Evolutionary conservation across 2,113 vertebrate species (phyloP), one percentile per base, ranked within the genome.

Genomic region (Oncorhynchus keta): DNA sequence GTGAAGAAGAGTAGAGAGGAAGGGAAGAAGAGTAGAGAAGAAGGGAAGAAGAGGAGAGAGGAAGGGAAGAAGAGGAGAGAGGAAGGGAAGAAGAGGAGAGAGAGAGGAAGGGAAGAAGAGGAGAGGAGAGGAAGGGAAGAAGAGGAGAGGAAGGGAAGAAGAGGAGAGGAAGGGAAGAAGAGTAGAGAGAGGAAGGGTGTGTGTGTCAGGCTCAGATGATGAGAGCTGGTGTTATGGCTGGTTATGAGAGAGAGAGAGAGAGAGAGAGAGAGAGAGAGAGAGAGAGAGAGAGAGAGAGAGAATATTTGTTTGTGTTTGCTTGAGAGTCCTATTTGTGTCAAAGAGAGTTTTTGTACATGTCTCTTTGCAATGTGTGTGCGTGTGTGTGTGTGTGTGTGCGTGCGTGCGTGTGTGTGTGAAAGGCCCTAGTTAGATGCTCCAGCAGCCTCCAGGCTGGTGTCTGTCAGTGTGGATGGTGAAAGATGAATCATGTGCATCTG

Each of bases 171-270:
- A 30, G 32, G 12, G 24, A 57, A 59, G 22, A 12, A 32, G 70
- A 59, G 18, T n/a, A n/a, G 16, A 16, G 48, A 16, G 18, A 8
- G 1, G 4, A 30, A 30, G 30, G 30, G 30, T 2, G 39, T 45
- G 39, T 45, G n/a, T 74, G 55, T 78, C 30, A 67, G 66, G 22
- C 64, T 68, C 24, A 55, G 20, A 26, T 39, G 76, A 68, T 28
- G 26, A 70, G 67, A 49, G 49, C 59, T 68, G 66, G 35, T 64
- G 45, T 79, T 72, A 76, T 69, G 24, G 68, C 12, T 70, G 71
- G 55, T 79, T 72, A 84, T 24, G 24, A 39, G 32, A 35, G 32
- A 35, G 4, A 35, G 32, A 35, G 32, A 35, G 24, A 39, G 32
- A 35, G 5, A 35, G 5, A 35, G 32, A 35, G 0, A 35, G 24